phyloP scores from a whole-genome alignment of 2,113 vertebrate genomes.

The Gymnogyps californianus region DNA sequence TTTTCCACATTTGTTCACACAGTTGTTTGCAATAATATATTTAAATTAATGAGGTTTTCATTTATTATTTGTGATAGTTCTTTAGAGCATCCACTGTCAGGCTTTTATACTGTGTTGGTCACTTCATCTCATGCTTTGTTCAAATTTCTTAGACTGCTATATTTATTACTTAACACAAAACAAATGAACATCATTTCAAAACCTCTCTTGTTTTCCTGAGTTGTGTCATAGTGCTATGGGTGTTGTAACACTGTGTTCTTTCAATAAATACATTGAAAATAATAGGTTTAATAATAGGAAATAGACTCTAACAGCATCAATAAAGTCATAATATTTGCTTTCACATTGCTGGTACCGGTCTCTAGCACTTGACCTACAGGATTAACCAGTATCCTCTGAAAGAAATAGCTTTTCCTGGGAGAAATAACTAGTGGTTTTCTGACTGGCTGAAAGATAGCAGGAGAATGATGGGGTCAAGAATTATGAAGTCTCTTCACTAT shows the following conservation, averaged over 20 bases:
- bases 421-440: neutral
- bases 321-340: neutral
- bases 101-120: neutral
- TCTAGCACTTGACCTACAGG: neutral
- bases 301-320: neutral
- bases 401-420: neutral
- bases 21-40: neutral
- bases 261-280: neutral
- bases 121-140: neutral
- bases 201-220: neutral
- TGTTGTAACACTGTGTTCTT: neutral
- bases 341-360: fast-evolving
- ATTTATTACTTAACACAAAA: neutral
- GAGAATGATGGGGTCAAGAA: neutral
- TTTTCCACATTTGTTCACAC: neutral
- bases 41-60: neutral
- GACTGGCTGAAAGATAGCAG: neutral
- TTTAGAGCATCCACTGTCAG: neutral
- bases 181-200: neutral
- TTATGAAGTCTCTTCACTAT: neutral
- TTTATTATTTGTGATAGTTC: neutral
- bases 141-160: neutral
- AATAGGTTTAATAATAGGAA: neutral
- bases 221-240: neutral
- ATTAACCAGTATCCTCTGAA: neutral